A percentile compares a stretch with the other conserved stretches of the same genome.
Conservation (phyloP, 2,888 invertebrate genomes). For the Latrodectus elegans region DNA sequence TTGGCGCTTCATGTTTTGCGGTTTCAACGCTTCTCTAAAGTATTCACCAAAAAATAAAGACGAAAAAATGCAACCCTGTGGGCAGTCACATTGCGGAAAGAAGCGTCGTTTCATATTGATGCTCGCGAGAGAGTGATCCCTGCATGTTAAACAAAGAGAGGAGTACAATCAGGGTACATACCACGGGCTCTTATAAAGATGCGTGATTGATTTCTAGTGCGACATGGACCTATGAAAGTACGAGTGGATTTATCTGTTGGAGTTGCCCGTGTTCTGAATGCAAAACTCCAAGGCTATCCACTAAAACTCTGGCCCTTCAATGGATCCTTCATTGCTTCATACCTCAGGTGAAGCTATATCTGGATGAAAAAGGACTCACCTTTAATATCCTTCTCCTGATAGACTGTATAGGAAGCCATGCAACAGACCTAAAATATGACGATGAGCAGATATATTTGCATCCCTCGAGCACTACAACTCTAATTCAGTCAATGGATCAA, state of each 20-base stretch:
- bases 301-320: background rate
- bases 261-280: background rate
- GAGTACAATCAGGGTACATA: no score
- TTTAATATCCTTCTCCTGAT: slow-evolving; percentile 68
- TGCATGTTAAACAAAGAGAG: slow-evolving; percentile 8
- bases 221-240: no score
- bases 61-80: background rate
- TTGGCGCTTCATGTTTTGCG: background rate
- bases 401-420: slow-evolving; percentile 70
- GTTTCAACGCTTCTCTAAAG: background rate
- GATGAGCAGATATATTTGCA: slow-evolving; percentile 5
- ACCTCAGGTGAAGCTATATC: slow-evolving; percentile 58
- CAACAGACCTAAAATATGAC: slow-evolving; percentile 49
- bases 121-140: background rate
- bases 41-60: background rate
- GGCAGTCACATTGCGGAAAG: background rate
- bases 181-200: background rate
- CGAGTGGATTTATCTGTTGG: no score
- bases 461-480: background rate
- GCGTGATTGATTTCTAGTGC: no score
- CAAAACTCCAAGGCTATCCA: background rate
- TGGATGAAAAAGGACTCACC: slow-evolving; percentile 31
- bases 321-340: slow-evolving; percentile 42
- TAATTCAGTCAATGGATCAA: slow-evolving; percentile 8
- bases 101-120: background rate